Conservation (phyloP, 2,888 invertebrate species). For the Drosophila affinis region DNA sequence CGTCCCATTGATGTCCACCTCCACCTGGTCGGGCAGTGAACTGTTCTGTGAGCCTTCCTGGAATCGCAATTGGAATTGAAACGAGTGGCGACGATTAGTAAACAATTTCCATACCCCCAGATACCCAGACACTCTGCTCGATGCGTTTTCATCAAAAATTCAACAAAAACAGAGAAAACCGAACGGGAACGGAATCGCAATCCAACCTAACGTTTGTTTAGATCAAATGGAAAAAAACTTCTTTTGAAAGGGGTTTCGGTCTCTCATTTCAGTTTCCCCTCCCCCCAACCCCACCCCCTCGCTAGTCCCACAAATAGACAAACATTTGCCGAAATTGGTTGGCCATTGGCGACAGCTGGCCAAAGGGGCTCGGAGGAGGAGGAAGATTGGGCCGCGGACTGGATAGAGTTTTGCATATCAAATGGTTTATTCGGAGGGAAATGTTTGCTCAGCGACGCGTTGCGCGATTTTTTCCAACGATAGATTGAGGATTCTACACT, state of each 20-base stretch:
- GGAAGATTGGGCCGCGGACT: conserved; percentile 29
- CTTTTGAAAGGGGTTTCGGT: conserved; percentile 39
- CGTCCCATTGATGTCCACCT: conserved; percentile 91
- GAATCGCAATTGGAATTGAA: conserved; percentile 11
- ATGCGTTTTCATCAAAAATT: conserved; percentile 65
- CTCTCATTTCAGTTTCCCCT: conserved; percentile 18
- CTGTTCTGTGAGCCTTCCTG: conserved; percentile 85
- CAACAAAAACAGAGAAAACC: conserved; percentile 31
- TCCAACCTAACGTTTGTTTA: conserved; percentile 49
- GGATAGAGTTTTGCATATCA: conserved; percentile 67
- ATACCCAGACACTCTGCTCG: too few relatives aligned
- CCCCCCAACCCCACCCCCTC: too few relatives aligned
- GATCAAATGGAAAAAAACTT: conserved; percentile 51
- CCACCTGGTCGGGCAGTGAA: conserved; percentile 89
- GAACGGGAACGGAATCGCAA: not conserved
- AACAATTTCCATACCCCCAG: conserved; percentile 60
- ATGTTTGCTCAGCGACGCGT: conserved; percentile 62
- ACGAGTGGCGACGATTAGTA: conserved; percentile 50
- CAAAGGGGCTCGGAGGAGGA: conserved; percentile 5
- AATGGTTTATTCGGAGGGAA: conserved; percentile 54
- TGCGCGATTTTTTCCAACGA: conserved; percentile 55
- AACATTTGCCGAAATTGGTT: conserved; percentile 78
- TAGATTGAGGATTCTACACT: not conserved
- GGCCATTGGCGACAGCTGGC: conserved; percentile 60
- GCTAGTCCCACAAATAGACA: conserved; percentile 61